These are phyloP conservation scores for Pristis pectinata DNA, from an alignment of 2,797 vertebrate genomes.

Conservation along the genomic window DNA sequence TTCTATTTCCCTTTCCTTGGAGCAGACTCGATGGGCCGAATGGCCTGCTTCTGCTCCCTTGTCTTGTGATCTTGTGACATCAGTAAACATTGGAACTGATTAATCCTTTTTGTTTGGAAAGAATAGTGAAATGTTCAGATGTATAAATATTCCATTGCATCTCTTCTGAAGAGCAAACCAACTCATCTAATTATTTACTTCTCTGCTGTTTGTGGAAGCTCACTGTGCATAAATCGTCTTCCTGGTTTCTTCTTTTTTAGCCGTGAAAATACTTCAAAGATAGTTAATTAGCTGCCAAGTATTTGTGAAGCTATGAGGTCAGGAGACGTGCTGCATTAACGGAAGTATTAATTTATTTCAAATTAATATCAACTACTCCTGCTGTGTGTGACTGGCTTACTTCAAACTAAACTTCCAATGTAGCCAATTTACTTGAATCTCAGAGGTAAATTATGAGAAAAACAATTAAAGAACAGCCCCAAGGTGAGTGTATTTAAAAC, in stretches of 20 bases:
- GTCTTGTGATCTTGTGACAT: too few species aligned
- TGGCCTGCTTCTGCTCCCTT: too few species aligned
- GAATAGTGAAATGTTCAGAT: too few species aligned
- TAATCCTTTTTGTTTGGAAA: too few species aligned
- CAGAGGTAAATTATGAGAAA: neutral
- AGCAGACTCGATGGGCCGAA: too few species aligned
- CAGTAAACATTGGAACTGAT: neutral
- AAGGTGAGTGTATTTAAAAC: neutral
- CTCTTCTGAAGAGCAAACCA: neutral
- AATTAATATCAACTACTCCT: neutral
- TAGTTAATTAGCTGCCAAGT: neutral
- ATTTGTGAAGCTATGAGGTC: neutral
- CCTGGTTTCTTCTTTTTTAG: neutral
- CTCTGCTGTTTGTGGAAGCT: neutral
- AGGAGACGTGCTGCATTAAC: neutral
- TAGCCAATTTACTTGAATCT: neutral
- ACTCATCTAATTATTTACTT: neutral
- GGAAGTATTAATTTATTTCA: neutral
- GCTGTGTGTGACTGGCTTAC: neutral
- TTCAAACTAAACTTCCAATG: neutral
- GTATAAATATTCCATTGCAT: neutral
- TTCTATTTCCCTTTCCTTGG: too few species aligned
- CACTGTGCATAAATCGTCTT: neutral
- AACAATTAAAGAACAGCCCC: neutral
- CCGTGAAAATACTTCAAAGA: neutral